phyloP scores from a whole-genome alignment of 2,888 invertebrate genomes.

The Dysmachus trigonus region DNA sequence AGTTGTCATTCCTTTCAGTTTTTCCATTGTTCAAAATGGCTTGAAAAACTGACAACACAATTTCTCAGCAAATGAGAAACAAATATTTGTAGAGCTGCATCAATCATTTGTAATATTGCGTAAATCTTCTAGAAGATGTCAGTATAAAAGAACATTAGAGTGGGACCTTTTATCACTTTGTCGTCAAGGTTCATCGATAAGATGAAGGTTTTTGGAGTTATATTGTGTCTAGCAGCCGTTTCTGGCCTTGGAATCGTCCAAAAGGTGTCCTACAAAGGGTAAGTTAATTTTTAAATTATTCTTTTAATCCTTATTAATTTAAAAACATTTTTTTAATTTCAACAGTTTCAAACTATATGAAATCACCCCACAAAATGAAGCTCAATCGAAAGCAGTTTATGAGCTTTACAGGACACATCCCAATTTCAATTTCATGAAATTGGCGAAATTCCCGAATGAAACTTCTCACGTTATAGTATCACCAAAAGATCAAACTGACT shows the following conservation, averaged over 20 bases:
- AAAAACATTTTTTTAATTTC: not conserved
- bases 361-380: not conserved
- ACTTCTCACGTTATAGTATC: slow-evolving; percentile 58
- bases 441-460: slow-evolving; percentile 54
- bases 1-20: not conserved
- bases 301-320: not conserved
- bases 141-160: not conserved
- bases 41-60: no score
- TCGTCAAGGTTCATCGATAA: not conserved
- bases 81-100: not conserved
- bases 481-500: slow-evolving; percentile 57
- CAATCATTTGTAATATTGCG: not conserved
- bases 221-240: not conserved
- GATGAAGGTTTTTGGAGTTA: not conserved
- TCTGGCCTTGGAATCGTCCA: not conserved
- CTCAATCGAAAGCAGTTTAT: not conserved
- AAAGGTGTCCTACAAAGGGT: not conserved
- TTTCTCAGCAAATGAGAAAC: no score
- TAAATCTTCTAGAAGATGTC: not conserved
- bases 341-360: slow-evolving; percentile 16
- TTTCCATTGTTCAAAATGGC: not conserved
- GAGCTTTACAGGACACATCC: not conserved
- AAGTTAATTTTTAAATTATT: not conserved
- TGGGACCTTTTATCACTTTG: not conserved
- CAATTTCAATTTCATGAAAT: slow-evolving; percentile 58